Evolutionary conservation across 37 sponge, comb jelly and placozoan genomes (phyloP).

Genomic region (Geodia barretti): DNA sequence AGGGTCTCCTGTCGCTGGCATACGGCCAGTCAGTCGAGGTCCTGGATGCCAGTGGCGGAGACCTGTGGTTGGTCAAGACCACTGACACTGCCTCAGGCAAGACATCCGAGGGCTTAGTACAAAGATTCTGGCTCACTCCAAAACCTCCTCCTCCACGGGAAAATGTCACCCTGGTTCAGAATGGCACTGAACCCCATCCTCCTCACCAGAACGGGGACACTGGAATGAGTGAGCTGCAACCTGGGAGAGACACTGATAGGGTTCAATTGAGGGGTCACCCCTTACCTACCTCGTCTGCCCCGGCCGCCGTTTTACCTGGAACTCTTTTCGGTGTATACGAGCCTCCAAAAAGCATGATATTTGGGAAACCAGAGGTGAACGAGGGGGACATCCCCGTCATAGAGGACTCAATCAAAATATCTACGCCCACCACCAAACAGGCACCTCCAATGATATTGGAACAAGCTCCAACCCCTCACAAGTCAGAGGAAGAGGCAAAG

Average conservation of each 20-base stretch:
- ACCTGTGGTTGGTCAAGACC: constrained; percentile 26
- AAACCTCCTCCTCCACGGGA: neutral
- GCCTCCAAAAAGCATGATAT: neutral
- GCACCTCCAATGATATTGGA: neutral
- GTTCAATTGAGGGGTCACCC: neutral
- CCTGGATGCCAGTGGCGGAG: constrained; percentile 20
- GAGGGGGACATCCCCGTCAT: neutral
- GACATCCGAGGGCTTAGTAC: constrained; percentile 2
- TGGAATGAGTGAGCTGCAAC: neutral
- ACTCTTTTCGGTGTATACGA: constrained; percentile 10
- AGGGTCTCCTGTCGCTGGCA: neutral
- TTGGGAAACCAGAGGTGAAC: neutral
- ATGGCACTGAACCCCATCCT: neutral
- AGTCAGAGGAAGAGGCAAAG: neutral
- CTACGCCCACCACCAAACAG: neutral
- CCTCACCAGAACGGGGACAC: neutral
- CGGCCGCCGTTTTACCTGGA: neutral
- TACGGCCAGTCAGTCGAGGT: constrained; percentile 49
- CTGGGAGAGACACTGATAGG: neutral
- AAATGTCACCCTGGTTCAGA: neutral
- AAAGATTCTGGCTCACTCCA: neutral
- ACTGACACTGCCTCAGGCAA: constrained; percentile 6
- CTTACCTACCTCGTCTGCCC: neutral
- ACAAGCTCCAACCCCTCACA: neutral
- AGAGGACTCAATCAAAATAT: neutral